phyloP scores from a whole-genome alignment of 1,140 invertebrate species.

The Andricus grossulariae region DNA sequence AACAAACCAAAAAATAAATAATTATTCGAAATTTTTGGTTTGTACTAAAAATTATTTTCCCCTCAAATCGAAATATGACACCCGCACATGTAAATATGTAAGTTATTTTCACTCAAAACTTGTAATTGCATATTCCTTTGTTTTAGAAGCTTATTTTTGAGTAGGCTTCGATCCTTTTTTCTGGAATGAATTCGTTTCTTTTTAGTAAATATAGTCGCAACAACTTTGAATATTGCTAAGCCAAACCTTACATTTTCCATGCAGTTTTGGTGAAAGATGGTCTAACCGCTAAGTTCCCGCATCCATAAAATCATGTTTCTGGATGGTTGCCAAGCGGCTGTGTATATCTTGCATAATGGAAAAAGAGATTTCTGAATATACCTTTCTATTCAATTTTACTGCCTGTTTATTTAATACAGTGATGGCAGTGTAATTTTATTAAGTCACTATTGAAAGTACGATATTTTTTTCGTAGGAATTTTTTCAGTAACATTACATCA shows the following conservation, averaged over 20 bases:
- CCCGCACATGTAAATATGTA: no score
- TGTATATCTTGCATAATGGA: conserved; percentile 11
- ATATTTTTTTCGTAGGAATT: background rate
- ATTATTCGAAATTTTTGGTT: no score
- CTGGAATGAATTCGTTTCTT: background rate
- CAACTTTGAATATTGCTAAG: conserved; percentile 20
- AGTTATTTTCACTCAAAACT: no score
- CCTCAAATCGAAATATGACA: no score
- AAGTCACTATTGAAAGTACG: background rate
- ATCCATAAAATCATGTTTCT: conserved; percentile 15
- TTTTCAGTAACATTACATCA: background rate
- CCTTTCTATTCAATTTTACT: conserved; percentile 1
- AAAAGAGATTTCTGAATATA: conserved; percentile 5
- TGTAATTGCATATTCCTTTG: background rate
- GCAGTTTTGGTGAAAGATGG: conserved; percentile 11
- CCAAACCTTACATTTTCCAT: conserved; percentile 2
- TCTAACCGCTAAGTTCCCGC: conserved; percentile 28
- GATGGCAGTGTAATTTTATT: background rate
- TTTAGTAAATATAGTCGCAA: conserved; percentile 7
- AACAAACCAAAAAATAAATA: no score
- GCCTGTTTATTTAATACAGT: background rate
- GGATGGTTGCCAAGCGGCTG: conserved; percentile 3
- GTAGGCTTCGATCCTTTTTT: background rate
- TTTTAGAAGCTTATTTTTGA: background rate
- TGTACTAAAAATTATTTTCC: no score